Evolutionary conservation across 2,113 vertebrate genomes (phyloP).

Genomic region (Rhinogobius similis): DNA sequence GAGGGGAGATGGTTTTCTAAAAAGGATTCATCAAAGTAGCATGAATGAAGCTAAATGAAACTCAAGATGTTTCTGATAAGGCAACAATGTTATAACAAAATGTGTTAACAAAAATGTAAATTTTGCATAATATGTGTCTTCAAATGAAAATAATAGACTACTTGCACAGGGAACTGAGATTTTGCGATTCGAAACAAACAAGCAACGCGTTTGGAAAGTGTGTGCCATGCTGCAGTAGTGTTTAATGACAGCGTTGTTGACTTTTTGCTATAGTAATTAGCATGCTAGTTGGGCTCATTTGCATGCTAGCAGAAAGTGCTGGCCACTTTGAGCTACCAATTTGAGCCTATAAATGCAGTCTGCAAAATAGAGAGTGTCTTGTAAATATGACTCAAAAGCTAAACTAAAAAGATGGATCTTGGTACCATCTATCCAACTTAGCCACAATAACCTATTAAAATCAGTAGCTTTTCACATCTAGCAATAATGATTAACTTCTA

Average conservation of each 20-base stretch:
- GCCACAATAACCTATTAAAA: neutral
- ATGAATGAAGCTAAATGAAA: too few relatives aligned
- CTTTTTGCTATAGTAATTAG: neutral
- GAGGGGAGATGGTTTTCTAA: too few relatives aligned
- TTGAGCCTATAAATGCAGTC: neutral
- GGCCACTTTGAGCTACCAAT: neutral
- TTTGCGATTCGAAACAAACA: neutral
- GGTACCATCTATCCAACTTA: too few relatives aligned
- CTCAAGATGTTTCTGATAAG: too few relatives aligned
- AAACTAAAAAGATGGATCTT: too few relatives aligned
- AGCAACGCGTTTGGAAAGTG: too few relatives aligned
- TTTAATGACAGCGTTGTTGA: neutral
- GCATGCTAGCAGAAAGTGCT: neutral
- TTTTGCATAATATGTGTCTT: too few relatives aligned
- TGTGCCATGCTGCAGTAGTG: neutral
- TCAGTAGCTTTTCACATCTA: neutral
- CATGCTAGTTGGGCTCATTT: constrained; percentile 1
- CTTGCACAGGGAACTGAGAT: neutral
- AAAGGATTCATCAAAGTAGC: too few relatives aligned
- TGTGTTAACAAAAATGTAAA: too few relatives aligned
- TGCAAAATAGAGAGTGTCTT: neutral
- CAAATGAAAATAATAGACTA: neutral
- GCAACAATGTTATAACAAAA: too few relatives aligned
- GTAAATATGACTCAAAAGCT: too few relatives aligned
- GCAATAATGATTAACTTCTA: neutral